phyloP scores from a whole-genome alignment of 2,797 vertebrate genomes.

The Heterohyrax brucei region DNA sequence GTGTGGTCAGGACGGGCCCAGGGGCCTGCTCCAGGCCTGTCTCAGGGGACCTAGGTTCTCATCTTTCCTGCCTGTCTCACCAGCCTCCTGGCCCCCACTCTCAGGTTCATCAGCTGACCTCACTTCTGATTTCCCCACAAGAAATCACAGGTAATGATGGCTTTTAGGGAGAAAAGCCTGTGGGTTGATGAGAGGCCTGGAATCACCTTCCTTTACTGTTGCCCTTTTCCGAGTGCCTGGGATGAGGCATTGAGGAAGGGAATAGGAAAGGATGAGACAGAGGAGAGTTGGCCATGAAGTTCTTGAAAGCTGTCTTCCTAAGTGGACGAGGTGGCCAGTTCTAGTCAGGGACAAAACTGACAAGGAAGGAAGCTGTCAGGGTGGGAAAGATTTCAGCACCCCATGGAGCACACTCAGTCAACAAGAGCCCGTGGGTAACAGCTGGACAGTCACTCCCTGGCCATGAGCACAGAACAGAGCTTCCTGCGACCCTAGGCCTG shows the following conservation, averaged over 20 bases:
- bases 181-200: neutral
- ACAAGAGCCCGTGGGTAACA: neutral
- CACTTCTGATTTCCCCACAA: neutral
- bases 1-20: neutral
- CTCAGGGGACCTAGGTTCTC: neutral
- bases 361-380: neutral
- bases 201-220: neutral
- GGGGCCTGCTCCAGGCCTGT: neutral
- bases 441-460: too few species aligned
- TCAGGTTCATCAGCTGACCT: neutral
- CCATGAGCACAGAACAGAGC: neutral
- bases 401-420: too few species aligned
- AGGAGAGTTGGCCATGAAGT: neutral
- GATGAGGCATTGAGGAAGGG: neutral
- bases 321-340: neutral
- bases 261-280: neutral
- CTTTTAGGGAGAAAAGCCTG: neutral
- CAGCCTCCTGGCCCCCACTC: neutral
- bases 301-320: slow-evolving; percentile 32
- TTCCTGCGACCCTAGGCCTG: too few species aligned
- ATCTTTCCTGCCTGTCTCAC: too few species aligned
- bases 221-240: neutral
- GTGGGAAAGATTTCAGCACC: neutral
- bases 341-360: neutral
- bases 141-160: neutral